A percentile compares a stretch with the other conserved stretches of the same genome.
Conservation (phyloP, 2,113 vertebrate genomes). For the Hippopotamus amphibius region DNA sequence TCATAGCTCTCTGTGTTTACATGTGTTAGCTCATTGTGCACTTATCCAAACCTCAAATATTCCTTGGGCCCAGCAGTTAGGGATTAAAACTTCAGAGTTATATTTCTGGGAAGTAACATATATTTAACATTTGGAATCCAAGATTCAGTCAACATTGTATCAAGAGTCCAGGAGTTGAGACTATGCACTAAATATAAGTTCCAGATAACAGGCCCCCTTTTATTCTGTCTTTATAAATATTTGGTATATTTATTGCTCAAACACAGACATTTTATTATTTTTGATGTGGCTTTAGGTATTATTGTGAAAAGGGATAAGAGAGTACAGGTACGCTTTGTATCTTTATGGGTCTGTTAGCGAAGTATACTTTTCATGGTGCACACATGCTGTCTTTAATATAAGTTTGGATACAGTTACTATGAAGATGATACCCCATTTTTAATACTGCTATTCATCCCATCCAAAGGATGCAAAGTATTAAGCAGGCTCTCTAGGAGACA, state of each 20-base stretch:
- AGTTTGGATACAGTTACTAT: neutral
- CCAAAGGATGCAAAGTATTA: neutral
- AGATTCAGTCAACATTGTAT: neutral
- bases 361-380: neutral
- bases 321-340: neutral
- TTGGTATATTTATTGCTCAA: neutral
- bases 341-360: neutral
- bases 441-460: neutral
- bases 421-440: neutral
- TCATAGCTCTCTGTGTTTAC: neutral
- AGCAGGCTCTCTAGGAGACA: neutral
- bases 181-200: neutral
- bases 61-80: neutral
- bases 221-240: constrained; percentile 16
- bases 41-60: neutral
- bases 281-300: neutral
- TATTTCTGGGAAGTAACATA: neutral
- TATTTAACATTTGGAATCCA: neutral
- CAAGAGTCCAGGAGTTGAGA: neutral
- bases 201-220: neutral
- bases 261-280: neutral
- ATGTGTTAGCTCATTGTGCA: neutral
- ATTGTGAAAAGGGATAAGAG: neutral
- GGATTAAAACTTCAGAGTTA: neutral
- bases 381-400: neutral